Base-by-base conservation (phyloP, 1,140 invertebrate genomes). In the Vanessa atalanta region DNA sequence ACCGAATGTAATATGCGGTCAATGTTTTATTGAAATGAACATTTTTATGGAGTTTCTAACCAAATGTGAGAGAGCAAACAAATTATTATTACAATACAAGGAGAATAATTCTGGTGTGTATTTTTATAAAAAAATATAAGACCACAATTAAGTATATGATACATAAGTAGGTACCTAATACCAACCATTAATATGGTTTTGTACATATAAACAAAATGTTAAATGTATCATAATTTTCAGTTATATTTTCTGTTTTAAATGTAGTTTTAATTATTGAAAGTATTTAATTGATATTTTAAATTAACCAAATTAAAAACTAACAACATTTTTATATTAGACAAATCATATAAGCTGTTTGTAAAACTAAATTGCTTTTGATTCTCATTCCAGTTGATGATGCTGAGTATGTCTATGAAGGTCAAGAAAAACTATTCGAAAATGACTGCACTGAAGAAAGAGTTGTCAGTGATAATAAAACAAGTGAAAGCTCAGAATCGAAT, bases 11-110 rank as follows among this genome's bases (percentile, higher is more conserved):
- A 86, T 87, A n/a, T 87, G 85, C 67, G 51, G 47, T 23, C 75
- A 82, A 4, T 87, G 85, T 53, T 65, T 83, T 3, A 65, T 65
- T 6, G 85, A 87, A 50, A 73, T 87, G 6, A 79, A 83, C n/a
- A 76, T 70, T 13, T 78, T 79, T 15, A 76, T 82, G 0, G 77
- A 72, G 6, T 87, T 87, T 47, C 71, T 86, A 31, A 72, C 82
- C 11, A 86, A 83, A 72, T 87, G 84, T 77, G 79, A 83, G 51
- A 78, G 76, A 31, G 78, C 84, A 4, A 83, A 83, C 65, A 53
- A 77, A 69, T 53, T 80, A 11, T 61, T 87, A 14, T 50, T 43
- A 15, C 67, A 47, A 20, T 63, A 48, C 47, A 67, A 47, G 48
- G 6, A 26, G 20, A 50, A 61, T n/a, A 37, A 53, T 20, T 63